A percentile compares a stretch with the other conserved stretches of the same genome.
phyloP scores from a whole-genome alignment of 2,113 vertebrate species.

The Panthera leo region DNA sequence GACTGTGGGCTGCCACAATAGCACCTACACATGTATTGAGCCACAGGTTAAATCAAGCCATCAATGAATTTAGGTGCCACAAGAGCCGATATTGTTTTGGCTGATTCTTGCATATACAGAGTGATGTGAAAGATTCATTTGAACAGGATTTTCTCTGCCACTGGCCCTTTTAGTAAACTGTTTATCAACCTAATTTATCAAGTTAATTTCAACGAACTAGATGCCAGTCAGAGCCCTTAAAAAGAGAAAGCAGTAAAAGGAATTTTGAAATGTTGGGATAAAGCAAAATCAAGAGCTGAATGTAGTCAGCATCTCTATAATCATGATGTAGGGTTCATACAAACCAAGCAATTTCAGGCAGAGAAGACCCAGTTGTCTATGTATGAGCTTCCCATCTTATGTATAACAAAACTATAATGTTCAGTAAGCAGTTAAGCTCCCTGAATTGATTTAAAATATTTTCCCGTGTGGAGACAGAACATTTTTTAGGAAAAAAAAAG shows the following conservation, averaged over 20 bases:
- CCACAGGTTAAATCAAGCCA: background rate
- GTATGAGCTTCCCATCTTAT: background rate
- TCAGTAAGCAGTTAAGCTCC: background rate
- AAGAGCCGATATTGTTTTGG: background rate
- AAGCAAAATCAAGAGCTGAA: conserved; percentile 26
- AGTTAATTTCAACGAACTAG: background rate
- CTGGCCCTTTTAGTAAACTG: conserved; percentile 16
- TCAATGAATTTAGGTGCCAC: background rate
- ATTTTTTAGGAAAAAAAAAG: background rate
- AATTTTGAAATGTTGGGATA: conserved; percentile 5
- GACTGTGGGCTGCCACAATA: background rate
- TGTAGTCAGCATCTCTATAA: background rate
- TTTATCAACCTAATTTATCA: background rate
- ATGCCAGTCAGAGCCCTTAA: background rate
- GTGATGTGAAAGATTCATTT: conserved; percentile 20
- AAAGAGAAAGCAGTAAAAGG: conserved; percentile 6
- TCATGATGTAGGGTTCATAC: background rate
- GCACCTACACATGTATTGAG: background rate
- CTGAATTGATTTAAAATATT: conserved; percentile 34
- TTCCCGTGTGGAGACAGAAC: background rate
- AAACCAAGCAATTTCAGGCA: background rate
- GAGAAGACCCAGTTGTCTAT: background rate
- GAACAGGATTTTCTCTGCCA: background rate
- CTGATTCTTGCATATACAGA: background rate
- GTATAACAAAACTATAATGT: background rate